Evolutionary conservation across 2,888 invertebrate species (phyloP), one percentile per base, ranked within the genome.

Genomic region (Caenorhabditis sp.): DNA sequence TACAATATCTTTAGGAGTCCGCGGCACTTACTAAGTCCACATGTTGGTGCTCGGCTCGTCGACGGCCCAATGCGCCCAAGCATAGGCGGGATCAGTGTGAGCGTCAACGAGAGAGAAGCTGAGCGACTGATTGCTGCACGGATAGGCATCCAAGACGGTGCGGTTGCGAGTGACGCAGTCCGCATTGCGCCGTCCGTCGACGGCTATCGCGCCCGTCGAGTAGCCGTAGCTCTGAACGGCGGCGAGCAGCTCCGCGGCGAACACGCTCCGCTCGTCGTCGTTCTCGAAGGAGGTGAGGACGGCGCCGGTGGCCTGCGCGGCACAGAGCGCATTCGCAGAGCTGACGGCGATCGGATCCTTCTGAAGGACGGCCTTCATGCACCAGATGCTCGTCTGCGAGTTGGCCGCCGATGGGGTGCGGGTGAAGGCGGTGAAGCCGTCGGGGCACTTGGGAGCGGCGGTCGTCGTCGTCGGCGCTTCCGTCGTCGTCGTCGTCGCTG

Each of bases 11-110:
- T 1, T 5, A 27, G 3, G n/a, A n/a, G n/a, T n/a, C n/a, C n/a
- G n/a, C n/a, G 2, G 11, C 5, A 58, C 68, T 52, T 20, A 68
- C 68, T 43, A 59, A 17, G 43, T 59, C 68, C 68, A 68, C 35
- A 11, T 4, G 24, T 58, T 58, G 7, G 35, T 52, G 24, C 32
- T 24, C 35, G 68, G 68, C 50, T 68, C 68, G 8, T 24, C 35
- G 5, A 17, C 13, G 6, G 68, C 58, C 68, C 68, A 68, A 4
- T 15, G 9, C 4, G 24, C 26, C 52, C 50, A 68, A 17, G 35
- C 27, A 17, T 11, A 68, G 0, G 8, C 17, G 2, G 58, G 52
- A 17, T 27, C 20, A 17, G 68, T 68, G 22, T 59, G 50, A 13
- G 5, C 2, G 13, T 68, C 43, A 9, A 2, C 4, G 15, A 68